Base-by-base conservation (phyloP, 2,888 invertebrate species). In the Melipona beecheii region DNA sequence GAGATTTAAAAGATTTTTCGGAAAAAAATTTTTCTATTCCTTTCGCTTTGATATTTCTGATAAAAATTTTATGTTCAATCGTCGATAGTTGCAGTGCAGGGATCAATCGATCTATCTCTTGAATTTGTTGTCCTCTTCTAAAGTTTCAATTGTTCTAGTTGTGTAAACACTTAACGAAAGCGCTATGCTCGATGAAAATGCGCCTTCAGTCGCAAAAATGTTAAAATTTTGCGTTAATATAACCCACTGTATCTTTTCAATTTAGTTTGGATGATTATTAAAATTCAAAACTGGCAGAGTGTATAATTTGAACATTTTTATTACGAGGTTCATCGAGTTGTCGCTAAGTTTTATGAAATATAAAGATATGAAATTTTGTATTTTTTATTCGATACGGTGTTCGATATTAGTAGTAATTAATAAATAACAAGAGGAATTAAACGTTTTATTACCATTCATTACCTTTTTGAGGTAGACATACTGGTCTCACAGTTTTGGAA, bases 381-480 rank as follows among this genome's bases (percentile, higher is more conserved):
- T 36, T 1, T 43, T 43, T 43, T 43, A 0, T 9, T 9, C 11
- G 43, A 31, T 31, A 31, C 31, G 19, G 17, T 15, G 13, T 54
- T 9, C 3, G 17, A 60, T 17, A 17, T 24, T 17, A 9, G 9
- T 17, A 24, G 24, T 27, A 24, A 27, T 60, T 60, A 9, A 24
- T 24, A 24, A 24, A 24, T 60, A 27, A 5, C 24, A 1, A 17
- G 3, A 5, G 17, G 17, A 31, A 21, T 21, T 4, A 19, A 62
- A 19, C 5, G 31, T 5, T 5, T 11, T 21, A 27, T 19, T 60
- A 19, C 9, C 19, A 60, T 52, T 66, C 15, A 56, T 73, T 94
- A 97, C 97, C 96, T 90, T 96, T 94, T 84, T 96, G 95, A 2
- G 98, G 98, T 85, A 98, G 95, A 93, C 98, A 98, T 70, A 98